Evolutionary conservation across 2,888 invertebrate species (phyloP).

Genomic region (Lasioglossum vierecki): DNA sequence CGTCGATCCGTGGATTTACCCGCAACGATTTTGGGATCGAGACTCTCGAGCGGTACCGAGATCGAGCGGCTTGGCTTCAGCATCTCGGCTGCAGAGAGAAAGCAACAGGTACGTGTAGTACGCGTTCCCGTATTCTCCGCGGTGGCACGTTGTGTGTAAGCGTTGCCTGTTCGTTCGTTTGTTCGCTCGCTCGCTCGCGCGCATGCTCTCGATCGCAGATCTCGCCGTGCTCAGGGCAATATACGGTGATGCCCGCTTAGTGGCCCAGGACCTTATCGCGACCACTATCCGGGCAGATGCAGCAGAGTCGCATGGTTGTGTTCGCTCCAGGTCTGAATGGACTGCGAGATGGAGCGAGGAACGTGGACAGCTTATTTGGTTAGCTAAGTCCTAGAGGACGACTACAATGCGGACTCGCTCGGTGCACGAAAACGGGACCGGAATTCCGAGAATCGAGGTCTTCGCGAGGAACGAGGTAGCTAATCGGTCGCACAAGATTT

Average conservation of each 20-base stretch:
- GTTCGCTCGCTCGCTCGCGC: conserved; percentile 46
- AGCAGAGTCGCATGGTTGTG: background rate
- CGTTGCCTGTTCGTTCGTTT: conserved; percentile 20
- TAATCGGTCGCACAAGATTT: background rate
- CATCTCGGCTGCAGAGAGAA: conserved; percentile 54
- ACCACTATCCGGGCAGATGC: background rate
- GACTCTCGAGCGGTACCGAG: conserved; percentile 8
- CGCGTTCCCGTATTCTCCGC: conserved; percentile 41
- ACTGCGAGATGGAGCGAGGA: background rate
- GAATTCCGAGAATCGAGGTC: background rate
- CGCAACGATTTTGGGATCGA: conserved; percentile 4
- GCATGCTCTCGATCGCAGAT: conserved; percentile 70
- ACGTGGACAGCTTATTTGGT: background rate
- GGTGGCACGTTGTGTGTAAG: conserved; percentile 40
- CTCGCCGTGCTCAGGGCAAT: conserved; percentile 49
- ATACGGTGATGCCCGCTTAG: conserved; percentile 24
- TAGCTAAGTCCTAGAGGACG: background rate
- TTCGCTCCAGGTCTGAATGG: background rate
- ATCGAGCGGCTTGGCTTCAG: conserved; percentile 44
- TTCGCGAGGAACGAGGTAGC: background rate
- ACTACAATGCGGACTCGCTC: background rate
- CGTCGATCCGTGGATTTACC: conserved; percentile 30
- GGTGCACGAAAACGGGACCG: background rate
- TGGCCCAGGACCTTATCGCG: conserved; percentile 4
- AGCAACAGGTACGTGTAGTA: conserved; percentile 67